phyloP scores from a whole-genome alignment of 2,888 invertebrate genomes.

The Ernsta delagoae region DNA sequence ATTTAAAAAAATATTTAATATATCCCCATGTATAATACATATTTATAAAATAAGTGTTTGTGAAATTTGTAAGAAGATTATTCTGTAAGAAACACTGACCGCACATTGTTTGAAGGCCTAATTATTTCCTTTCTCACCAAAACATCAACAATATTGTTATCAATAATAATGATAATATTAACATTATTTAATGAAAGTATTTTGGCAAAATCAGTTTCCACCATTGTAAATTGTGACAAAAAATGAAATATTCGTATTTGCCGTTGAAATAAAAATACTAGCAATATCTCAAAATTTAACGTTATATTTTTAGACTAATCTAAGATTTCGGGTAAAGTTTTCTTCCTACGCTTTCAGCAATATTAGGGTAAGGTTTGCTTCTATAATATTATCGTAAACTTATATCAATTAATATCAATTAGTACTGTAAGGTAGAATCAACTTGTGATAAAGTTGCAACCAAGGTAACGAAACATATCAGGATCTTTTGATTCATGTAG shows the following conservation, averaged over 20 bases:
- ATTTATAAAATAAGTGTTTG: neutral
- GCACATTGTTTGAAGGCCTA: constrained; percentile 14
- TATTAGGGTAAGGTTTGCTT: constrained; percentile 62
- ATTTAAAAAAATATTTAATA: neutral
- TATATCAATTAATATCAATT: constrained; percentile 78
- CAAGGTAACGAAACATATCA: constrained; percentile 91
- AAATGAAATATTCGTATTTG: neutral
- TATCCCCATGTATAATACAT: too few species aligned
- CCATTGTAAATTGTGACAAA: neutral
- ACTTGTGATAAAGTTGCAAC: constrained; percentile 87
- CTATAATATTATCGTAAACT: constrained; percentile 53
- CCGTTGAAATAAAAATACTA: neutral
- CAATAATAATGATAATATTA: neutral
- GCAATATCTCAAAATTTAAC: constrained; percentile 3
- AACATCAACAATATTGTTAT: neutral
- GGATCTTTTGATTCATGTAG: constrained; percentile 87
- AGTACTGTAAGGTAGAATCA: constrained; percentile 66
- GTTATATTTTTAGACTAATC: constrained; percentile 47
- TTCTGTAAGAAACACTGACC: neutral
- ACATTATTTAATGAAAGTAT: neutral
- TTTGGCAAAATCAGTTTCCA: neutral
- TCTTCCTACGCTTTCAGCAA: constrained; percentile 67
- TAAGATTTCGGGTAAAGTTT: constrained; percentile 36
- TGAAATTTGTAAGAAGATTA: constrained; percentile 5
- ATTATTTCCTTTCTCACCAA: neutral